A percentile compares a stretch with the other conserved stretches of the same genome.
These are phyloP conservation scores for Coenonympha glycerion DNA, from an alignment of 2,888 invertebrate species.

Conservation along the genomic window DNA sequence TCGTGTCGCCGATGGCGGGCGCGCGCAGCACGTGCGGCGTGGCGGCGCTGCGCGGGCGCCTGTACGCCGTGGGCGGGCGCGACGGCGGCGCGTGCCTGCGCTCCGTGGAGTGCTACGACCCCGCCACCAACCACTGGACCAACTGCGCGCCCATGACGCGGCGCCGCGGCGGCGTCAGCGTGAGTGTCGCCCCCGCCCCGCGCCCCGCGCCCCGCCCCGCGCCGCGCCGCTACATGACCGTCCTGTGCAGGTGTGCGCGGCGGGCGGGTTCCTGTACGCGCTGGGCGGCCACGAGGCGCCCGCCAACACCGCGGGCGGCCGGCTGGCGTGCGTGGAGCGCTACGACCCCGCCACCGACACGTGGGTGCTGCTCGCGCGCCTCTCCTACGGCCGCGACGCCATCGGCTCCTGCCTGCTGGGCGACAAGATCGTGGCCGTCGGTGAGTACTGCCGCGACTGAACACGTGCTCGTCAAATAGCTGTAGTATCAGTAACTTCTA, in stretches of 20 bases:
- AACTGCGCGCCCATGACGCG: slow-evolving; percentile 91
- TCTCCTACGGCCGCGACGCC: slow-evolving; percentile 90
- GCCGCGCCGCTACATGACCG: not conserved
- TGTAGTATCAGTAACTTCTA: too few species aligned
- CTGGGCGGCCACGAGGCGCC: slow-evolving; percentile 96
- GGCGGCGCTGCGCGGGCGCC: slow-evolving; percentile 86
- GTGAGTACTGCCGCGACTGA: slow-evolving; percentile 74
- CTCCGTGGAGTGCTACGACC: slow-evolving; percentile 91
- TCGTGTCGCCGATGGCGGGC: slow-evolving; percentile 91
- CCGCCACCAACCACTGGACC: slow-evolving; percentile 84
- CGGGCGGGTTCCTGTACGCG: slow-evolving; percentile 92
- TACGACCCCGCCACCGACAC: slow-evolving; percentile 86
- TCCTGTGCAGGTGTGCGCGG: slow-evolving; percentile 80
- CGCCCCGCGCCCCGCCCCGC: too few species aligned
- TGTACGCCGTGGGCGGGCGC: slow-evolving; percentile 94
- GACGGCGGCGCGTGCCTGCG: slow-evolving; percentile 93
- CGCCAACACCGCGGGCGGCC: slow-evolving; percentile 80
- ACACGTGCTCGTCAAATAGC: too few species aligned
- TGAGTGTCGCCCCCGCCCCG: slow-evolving; percentile 63
- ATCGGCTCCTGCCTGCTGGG: slow-evolving; percentile 92
- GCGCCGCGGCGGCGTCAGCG: slow-evolving; percentile 91
- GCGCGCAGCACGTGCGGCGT: slow-evolving; percentile 94
- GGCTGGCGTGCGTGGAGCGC: slow-evolving; percentile 93
- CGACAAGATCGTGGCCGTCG: slow-evolving; percentile 86
- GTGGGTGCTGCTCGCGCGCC: slow-evolving; percentile 90